Base-by-base conservation (phyloP, 1,140 invertebrate genomes). In the Varroa destructor region DNA sequence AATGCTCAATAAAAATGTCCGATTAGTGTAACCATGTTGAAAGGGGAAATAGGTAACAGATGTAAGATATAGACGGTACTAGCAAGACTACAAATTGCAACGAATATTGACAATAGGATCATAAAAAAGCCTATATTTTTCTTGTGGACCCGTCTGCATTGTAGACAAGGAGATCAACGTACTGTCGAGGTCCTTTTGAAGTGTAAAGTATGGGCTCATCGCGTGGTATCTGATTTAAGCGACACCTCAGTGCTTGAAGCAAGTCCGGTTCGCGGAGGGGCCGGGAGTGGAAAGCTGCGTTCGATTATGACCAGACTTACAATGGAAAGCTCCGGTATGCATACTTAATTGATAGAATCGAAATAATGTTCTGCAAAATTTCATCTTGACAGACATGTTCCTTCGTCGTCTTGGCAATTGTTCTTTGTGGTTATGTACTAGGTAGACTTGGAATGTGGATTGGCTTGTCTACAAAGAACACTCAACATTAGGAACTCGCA, bases 161-260 rank as follows among this genome's bases (percentile, higher is more conserved):
- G 81, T 36, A 67, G 61, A 8, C 61, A 91, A 55, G 90, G 90
- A 0, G 92, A 93, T 78, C 82, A 85, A 57, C 86, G 87, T 75
- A 84, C 93, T 46, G 85, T 94, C 0, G 88, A 91, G 71, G 81
- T 86, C 0, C 81, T 96, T 56, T 80, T 94, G 0, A 86, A 86
- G 75, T 89, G 87, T 77, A 83, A 84, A 77, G 83, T 90, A 0
- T 85, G 85, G 77, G 85, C 86, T 1, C 80, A 78, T 40, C 61
- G 61, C 14, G 12, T 67, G 2, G 61, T 67, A 10, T 67, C 61
- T 37, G 61, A 67, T 67, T 46, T 67, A 3, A 67, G 61, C 40
- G 61, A 67, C 46, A 67, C 61, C 40, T 67, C 61, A 10, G 61
- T 67, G 2, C 61, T 67, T 12, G 61, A 67, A 46, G 61, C 14